These are phyloP conservation scores for Cynoglossus semilaevis DNA, from an alignment of 2,113 vertebrate species.

Conservation along the genomic window DNA sequence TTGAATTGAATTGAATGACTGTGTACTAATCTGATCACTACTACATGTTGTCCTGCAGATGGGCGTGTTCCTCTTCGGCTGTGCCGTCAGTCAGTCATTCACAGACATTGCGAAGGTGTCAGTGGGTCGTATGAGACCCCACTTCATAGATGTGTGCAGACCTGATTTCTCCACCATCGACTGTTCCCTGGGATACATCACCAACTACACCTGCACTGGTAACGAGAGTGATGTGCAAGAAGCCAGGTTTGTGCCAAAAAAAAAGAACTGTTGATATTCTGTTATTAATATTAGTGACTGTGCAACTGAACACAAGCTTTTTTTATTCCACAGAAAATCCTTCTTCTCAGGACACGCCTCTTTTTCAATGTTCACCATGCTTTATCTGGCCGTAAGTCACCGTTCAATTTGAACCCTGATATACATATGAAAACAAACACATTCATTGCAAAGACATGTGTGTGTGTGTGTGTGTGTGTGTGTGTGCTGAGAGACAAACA, in stretches of 20 bases:
- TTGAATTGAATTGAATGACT: no score
- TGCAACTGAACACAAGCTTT: conserved; percentile 7
- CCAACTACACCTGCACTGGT: conserved; percentile 84
- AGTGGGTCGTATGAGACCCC: conserved; percentile 93
- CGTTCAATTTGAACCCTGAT: not conserved
- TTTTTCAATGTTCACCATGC: conserved; percentile 97
- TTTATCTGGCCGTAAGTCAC: conserved; percentile 96
- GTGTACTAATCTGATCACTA: not conserved
- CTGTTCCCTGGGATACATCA: conserved; percentile 90
- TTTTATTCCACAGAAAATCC: conserved; percentile 84
- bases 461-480: no score
- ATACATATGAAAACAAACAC: conserved; percentile 9
- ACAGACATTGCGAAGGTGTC: conserved; percentile 99
- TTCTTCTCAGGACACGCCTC: conserved; percentile 99
- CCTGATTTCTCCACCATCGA: conserved; percentile 84
- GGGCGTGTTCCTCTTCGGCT: conserved; percentile 95
- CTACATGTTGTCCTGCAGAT: conserved; percentile 68
- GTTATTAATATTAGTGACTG: not conserved
- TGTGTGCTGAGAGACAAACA: conserved; percentile 16
- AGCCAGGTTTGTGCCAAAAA: conserved; percentile 81
- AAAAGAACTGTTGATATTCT: not conserved
- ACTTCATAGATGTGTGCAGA: conserved; percentile 88
- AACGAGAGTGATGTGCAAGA: conserved; percentile 84
- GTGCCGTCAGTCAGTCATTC: conserved; percentile 96
- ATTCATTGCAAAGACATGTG: conserved; percentile 11